Conservation (phyloP, 2,113 vertebrate genomes). For the Urocynchramus pylzowi region DNA sequence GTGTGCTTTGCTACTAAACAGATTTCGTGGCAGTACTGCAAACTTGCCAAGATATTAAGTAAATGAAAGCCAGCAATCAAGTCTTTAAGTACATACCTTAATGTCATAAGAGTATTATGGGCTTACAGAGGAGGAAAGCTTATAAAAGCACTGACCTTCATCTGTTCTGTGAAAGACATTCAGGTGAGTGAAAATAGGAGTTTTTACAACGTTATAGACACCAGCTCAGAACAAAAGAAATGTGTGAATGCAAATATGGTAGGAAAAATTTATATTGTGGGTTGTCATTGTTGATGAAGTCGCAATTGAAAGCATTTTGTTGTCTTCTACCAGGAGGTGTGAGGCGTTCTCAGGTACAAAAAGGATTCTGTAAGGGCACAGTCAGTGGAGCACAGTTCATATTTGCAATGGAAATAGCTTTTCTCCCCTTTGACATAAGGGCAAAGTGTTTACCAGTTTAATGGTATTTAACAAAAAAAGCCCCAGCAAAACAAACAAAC, state of each 20-base stretch:
- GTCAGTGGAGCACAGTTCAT: not conserved
- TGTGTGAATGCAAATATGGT: not conserved
- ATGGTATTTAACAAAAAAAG: not conserved
- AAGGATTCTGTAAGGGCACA: not conserved
- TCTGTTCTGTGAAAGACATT: not conserved
- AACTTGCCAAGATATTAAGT: slow-evolving; percentile 57
- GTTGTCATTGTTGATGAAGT: not conserved
- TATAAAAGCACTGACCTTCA: slow-evolving; percentile 17
- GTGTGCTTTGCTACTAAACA: slow-evolving; percentile 56
- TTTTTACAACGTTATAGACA: not conserved
- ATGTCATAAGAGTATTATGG: slow-evolving; percentile 41
- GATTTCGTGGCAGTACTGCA: slow-evolving; percentile 26
- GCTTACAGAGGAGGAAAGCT: slow-evolving; percentile 26
- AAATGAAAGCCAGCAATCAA: slow-evolving; percentile 62
- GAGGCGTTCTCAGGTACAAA: not conserved
- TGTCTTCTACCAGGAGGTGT: not conserved
- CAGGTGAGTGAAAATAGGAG: not conserved
- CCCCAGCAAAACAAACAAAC: too few species aligned
- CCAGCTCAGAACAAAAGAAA: not conserved
- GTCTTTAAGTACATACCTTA: slow-evolving; percentile 55
- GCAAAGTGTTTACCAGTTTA: not conserved
- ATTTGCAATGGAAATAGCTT: not conserved
- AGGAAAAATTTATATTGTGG: not conserved
- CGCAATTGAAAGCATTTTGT: not conserved
- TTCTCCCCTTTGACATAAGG: not conserved